Conservation (phyloP, 2,888 invertebrate species). For the Drosophila silvestris region DNA sequence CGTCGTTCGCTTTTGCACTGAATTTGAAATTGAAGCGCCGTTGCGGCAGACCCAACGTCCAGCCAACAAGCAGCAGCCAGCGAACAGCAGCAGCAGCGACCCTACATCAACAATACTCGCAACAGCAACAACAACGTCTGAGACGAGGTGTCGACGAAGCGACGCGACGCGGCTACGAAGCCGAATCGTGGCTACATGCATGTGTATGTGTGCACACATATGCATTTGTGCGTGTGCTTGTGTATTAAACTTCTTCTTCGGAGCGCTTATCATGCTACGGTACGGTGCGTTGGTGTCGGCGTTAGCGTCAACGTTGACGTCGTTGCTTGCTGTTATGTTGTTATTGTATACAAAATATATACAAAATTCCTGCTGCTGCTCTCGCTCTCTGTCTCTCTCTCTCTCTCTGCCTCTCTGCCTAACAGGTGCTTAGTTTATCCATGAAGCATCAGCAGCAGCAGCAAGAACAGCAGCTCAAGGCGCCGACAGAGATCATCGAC, state of each 20-base stretch:
- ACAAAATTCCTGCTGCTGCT: conserved; percentile 1
- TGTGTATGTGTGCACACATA: conserved; percentile 16
- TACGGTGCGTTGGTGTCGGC: conserved; percentile 39
- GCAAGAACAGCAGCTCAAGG: conserved; percentile 7
- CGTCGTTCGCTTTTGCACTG: conserved; percentile 71
- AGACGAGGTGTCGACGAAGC: conserved; percentile 35
- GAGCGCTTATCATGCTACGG: conserved; percentile 50
- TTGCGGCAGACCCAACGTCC: conserved; percentile 60
- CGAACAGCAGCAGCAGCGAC: conserved; percentile 27
- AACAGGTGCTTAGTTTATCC: conserved; percentile 28
- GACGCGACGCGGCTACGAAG: conserved; percentile 23
- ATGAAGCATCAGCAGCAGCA: conserved; percentile 26
- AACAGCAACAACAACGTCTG: conserved; percentile 40
- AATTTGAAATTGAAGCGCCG: conserved; percentile 66
- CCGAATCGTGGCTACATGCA: conserved; percentile 38
- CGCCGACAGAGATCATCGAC: conserved; percentile 27
- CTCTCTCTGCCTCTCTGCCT: not conserved
- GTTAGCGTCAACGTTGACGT: conserved; percentile 24
- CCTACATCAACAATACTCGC: conserved; percentile 49
- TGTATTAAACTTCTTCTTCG: conserved; percentile 50
- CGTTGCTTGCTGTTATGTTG: conserved; percentile 21
- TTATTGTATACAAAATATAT: conserved; percentile 23
- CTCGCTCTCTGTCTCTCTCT: not conserved
- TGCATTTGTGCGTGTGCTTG: not conserved
- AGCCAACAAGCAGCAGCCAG: conserved; percentile 32